Base-by-base conservation (phyloP, 2,888 invertebrate genomes). In the Aleiodes leptofemur region DNA sequence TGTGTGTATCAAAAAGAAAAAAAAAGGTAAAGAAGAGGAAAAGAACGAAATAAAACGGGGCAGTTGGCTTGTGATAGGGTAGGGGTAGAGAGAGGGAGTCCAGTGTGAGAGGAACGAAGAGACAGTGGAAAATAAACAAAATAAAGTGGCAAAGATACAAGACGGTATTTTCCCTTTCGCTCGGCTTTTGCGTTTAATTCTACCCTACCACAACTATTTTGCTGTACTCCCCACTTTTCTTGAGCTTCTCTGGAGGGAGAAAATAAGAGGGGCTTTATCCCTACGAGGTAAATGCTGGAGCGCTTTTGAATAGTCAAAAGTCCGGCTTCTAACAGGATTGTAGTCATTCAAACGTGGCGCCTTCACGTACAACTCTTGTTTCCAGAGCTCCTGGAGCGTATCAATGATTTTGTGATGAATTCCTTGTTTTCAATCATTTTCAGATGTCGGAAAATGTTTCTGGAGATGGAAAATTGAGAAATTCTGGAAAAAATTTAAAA, bases 81-180 rank as follows among this genome's bases (percentile, higher is more conserved):
- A 82, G 84, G 83, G 85, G 84, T 85, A 86, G 84, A 53, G 82
- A 84, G 82, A 83, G 79, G 85, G 85, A 87, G 50, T 51, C 29
- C 50, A 86, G 86, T 84, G 78, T 80, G 81, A 80, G 74, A 78
- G 81, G 80, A 81, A 81, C 81, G 84, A 85, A 83, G 83, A 84
- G 83, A 84, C 43, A 83, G 83, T 81, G 82, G 79, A 86, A 86
- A 88, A 86, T 86, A 84, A 84, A 70, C 55, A 69, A 59, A 71
- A 79, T 66, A 68, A 69, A 77, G 84, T 85, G 76, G 76, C 73
- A 73, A 78, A 73, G 53, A 76, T 85, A 84, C 83, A 78, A 78
- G 78, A 78, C 83, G 83, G 82, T 82, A 85, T 87, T 88, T 88
- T 89, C 88, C 88, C 89, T 88, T 88, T 89, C 88, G 88, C 88